phyloP scores from a whole-genome alignment of 2,113 vertebrate genomes.

The Barnardius zonarius region DNA sequence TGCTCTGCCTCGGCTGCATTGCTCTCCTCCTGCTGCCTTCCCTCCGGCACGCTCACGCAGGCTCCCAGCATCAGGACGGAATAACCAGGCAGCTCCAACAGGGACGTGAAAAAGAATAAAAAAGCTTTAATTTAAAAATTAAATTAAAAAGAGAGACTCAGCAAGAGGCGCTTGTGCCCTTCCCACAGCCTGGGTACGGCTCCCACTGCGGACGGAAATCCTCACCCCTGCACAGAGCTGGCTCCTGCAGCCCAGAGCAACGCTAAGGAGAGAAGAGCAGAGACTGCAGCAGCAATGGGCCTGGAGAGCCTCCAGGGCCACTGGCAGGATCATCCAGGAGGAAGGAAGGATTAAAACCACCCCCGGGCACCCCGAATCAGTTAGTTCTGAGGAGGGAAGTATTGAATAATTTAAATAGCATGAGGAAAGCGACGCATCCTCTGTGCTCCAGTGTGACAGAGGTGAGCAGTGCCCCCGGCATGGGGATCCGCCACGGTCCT shows the following conservation, averaged over 20 bases:
- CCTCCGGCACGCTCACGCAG: accelerated
- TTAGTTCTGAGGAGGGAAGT: not conserved
- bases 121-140: slow-evolving; percentile 73
- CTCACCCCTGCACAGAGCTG: not conserved
- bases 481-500: not conserved
- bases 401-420: slow-evolving; percentile 74
- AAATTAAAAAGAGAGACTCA: slow-evolving; percentile 70
- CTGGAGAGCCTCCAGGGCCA: slow-evolving; percentile 37
- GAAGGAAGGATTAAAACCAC: not conserved
- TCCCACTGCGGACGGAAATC: slow-evolving; percentile 24
- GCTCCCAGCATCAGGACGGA: not conserved
- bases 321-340: slow-evolving; percentile 13
- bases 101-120: slow-evolving; percentile 52
- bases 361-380: not conserved
- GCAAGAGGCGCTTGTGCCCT: slow-evolving; percentile 34
- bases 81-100: slow-evolving; percentile 22
- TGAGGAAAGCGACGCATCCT: slow-evolving; percentile 11
- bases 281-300: slow-evolving; percentile 7
- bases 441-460: slow-evolving; percentile 53
- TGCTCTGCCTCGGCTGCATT: not conserved
- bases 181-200: not conserved
- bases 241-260: not conserved
- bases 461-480: not conserved
- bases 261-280: not conserved
- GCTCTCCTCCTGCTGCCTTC: not conserved